phyloP scores from a whole-genome alignment of 2,797 vertebrate genomes.

The Eupleurogrammus muticus region DNA sequence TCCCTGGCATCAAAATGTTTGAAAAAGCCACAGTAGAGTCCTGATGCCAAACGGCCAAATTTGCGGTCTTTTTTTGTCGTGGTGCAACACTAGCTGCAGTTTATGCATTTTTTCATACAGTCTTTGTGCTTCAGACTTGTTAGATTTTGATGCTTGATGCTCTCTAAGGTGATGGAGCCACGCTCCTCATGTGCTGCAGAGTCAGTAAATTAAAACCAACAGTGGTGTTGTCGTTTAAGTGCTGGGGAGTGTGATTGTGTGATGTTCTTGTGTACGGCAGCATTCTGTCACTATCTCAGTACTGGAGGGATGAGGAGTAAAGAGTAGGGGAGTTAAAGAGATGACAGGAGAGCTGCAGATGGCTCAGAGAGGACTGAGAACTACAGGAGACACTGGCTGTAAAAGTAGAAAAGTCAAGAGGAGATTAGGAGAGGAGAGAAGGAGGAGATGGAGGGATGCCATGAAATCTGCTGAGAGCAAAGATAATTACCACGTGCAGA shows the following conservation, averaged over 20 bases:
- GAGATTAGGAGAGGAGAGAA: conserved; percentile 44
- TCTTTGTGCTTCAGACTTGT: neutral
- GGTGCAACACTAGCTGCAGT: no score
- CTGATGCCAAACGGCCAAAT: no score
- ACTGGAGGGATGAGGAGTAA: conserved; percentile 9
- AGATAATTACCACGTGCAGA: conserved; percentile 79
- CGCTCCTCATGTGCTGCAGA: neutral
- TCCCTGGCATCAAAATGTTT: no score
- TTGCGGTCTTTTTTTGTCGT: no score
- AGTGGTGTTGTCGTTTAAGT: neutral
- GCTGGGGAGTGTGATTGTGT: neutral
- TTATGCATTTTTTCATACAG: neutral
- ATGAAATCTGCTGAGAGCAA: conserved; percentile 70
- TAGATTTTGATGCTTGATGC: neutral
- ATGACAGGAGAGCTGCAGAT: conserved; percentile 22
- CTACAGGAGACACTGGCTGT: conserved; percentile 12
- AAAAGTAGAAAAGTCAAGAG: conserved; percentile 36
- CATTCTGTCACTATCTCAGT: conserved; percentile 27
- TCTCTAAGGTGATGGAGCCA: neutral
- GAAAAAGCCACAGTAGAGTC: no score
- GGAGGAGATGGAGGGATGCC: conserved; percentile 60
- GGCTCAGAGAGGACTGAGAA: conserved; percentile 34
- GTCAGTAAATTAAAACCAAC: conserved; percentile 1
- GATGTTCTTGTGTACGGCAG: conserved; percentile 10
- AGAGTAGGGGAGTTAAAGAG: neutral